Base-by-base conservation (phyloP, 2,113 vertebrate species). In the Microcebus murinus region DNA sequence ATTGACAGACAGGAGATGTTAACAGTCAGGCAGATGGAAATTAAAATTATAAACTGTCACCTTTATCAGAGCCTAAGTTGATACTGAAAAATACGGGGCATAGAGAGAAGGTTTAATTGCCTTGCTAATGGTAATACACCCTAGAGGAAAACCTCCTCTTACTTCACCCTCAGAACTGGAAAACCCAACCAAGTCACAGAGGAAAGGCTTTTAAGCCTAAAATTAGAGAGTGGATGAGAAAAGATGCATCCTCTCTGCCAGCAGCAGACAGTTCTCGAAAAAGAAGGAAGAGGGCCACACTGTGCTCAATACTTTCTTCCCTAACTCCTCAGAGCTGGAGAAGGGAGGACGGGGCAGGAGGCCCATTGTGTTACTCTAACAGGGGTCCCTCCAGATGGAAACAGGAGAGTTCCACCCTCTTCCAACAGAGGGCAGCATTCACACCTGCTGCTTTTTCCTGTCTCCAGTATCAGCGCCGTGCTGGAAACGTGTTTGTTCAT, bases 371-470 rank as follows among this genome's bases (percentile, higher is more conserved):
- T 27, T 55, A 27, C n/a, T 70, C 17, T 76, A 8, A 59, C 9
- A 11, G 5, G 27, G 63, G 48, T 73, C 76, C 29, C 59, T 59
- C 20, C 68, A 52, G 59, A 93, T 4, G 36, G 45, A 84, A 42
- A 74, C 8, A 63, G 0, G 11, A 61, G 39, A 55, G 10, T 59
- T 48, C 87, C 52, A 86, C 4, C 8, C 8, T 81, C 42, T 52
- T 88, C 83, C 87, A 39, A 96, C 73, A 93, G 42, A 86, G 15
- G 57, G 42, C 15, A 87, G n/a, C 31, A 57, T 42, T 81, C 50
- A 36, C 11, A 10, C 6, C 18, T 57, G 76, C 59, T 34, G 2
- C 18, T 31, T 81, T 93, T 67, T 13, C 36, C 4, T 9, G 50
- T 29, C 4, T 81, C 11, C 21, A 21, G 23, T 8, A 45, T 39